Evolutionary conservation across 1,140 invertebrate species (phyloP).

Genomic region (Sarcophaga bullata): DNA sequence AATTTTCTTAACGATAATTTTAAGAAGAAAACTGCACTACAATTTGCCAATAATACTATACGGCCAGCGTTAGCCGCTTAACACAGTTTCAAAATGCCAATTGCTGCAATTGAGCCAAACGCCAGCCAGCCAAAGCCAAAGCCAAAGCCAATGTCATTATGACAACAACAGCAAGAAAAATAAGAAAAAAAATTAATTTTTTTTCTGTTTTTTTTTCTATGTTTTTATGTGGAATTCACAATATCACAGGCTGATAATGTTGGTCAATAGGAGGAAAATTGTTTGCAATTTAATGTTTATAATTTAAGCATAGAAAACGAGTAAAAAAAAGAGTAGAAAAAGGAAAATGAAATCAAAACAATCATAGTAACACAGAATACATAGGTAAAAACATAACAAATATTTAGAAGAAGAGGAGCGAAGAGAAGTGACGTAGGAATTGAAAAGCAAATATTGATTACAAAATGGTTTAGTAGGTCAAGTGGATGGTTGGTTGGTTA

Average conservation of each 20-base stretch:
- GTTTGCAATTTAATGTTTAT: conserved; percentile 5
- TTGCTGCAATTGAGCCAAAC: background rate
- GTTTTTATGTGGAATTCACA: background rate
- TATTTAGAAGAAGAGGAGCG: too few relatives aligned
- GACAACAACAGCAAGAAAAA: background rate
- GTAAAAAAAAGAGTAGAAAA: background rate
- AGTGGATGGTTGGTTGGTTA: background rate
- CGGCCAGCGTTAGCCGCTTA: background rate
- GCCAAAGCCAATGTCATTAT: conserved; percentile 30
- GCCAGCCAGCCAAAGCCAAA: too few relatives aligned
- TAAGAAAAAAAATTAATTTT: background rate
- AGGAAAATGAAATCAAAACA: too few relatives aligned
- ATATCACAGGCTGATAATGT: background rate
- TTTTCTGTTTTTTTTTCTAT: too few relatives aligned
- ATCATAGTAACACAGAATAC: too few relatives aligned
- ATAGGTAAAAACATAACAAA: too few relatives aligned
- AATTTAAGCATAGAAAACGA: background rate
- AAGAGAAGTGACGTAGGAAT: background rate
- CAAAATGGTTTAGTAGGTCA: conserved; percentile 38
- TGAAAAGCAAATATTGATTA: conserved; percentile 33
- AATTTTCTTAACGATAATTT: background rate
- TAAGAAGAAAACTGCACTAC: background rate
- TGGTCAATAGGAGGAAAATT: conserved; percentile 1
- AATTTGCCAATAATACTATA: background rate
- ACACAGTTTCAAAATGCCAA: background rate